phyloP scores from a whole-genome alignment of 2,113 vertebrate species.

The Echinops telfairi region DNA sequence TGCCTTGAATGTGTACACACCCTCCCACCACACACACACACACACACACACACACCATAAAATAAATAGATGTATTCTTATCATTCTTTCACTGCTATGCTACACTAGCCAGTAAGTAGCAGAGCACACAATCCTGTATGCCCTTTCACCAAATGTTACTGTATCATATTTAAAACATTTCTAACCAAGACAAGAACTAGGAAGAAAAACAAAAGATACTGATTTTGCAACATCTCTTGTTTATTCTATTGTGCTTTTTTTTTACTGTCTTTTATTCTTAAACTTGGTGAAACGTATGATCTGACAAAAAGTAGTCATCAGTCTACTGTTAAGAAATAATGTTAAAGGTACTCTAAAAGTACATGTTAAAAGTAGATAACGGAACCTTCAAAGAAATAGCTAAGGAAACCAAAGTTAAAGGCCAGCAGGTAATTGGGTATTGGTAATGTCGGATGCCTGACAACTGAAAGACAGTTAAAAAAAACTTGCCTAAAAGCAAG shows the following conservation, averaged over 20 bases:
- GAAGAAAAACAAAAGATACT: slow-evolving; percentile 19
- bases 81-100: neutral
- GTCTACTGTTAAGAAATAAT: neutral
- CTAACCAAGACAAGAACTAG: slow-evolving; percentile 13
- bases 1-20: neutral
- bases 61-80: neutral
- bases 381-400: neutral
- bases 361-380: slow-evolving; percentile 24
- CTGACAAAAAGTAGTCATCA: neutral
- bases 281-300: slow-evolving; percentile 7
- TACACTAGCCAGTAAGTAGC: neutral
- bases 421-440: neutral
- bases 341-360: slow-evolving; percentile 1
- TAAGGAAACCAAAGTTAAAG: slow-evolving; percentile 42
- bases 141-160: neutral
- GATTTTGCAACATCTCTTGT: neutral
- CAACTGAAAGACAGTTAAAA: neutral
- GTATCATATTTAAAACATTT: slow-evolving; percentile 36
- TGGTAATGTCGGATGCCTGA: neutral
- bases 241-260: slow-evolving; percentile 15
- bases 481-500: neutral
- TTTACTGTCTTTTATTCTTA: slow-evolving; percentile 18
- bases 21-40: neutral
- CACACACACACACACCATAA: neutral
- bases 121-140: neutral